Base-by-base conservation (phyloP, 2,113 vertebrate genomes). In the Aegotheles bennettii region DNA sequence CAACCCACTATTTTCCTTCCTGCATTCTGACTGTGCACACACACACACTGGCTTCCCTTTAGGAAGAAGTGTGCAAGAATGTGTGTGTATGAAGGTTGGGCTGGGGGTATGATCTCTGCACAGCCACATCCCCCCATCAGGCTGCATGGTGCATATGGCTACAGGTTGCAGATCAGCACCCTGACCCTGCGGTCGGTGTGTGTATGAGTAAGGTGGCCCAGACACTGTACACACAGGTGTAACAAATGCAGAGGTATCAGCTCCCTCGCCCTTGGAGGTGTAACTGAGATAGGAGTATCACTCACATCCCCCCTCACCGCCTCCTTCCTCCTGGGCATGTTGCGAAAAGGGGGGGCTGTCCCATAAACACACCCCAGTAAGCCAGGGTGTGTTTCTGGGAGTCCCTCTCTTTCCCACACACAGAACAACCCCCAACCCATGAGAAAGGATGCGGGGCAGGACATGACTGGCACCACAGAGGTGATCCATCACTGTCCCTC, bases 341-440 rank as follows among this genome's bases (percentile, higher is more conserved):
- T 92, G 79, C 21, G 8, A 90, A 92, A 92, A 65, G 3, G 10
- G 21, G 36, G 57, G 78, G 48, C 5, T 74, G 75, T 64, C 69
- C 42, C 53, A 21, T 2, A 83, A 95, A 90, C 71, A 95, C 82
- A 93, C 94, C 92, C 90, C 83, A 47, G 45, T 67, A 86, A 92
- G 42, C 24, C 4, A 2, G 94, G 94, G 94, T 25, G 94, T 94
- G 92, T 92, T 92, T 33, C 50, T 85, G 92, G 61, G 74, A 87
- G 51, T 12, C 35, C 71, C 36, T 70, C 43, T 15, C 47, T 63
- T 68, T 73, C 88, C 64, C 88, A 84, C 85, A 73, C 5, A 6
- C 70, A 26, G 53, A 74, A 15, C 76, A 73, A 6, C 68, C 53
- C 71, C 73, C 67, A 65, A 15, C 48, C 63, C 48, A 54, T 2